phyloP scores from a whole-genome alignment of 2,888 invertebrate genomes.

The Tenthredo scrophulariae region DNA sequence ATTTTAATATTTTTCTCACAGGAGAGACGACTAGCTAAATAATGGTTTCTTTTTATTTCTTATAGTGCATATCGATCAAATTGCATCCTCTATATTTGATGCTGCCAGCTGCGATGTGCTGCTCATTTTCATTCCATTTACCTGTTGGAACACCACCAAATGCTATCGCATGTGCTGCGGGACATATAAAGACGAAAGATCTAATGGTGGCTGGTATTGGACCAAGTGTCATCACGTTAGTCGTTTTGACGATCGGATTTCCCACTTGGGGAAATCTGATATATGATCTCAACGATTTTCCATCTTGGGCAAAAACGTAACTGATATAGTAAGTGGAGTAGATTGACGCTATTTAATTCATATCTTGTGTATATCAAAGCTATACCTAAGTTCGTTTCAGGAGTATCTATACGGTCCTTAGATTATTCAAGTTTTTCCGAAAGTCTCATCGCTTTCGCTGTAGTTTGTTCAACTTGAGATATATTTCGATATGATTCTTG shows the following conservation, averaged over 20 bases:
- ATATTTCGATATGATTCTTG: neutral
- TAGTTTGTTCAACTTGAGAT: neutral
- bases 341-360: neutral
- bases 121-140: conserved; percentile 95
- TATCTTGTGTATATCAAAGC: neutral
- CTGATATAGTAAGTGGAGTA: neutral
- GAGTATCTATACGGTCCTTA: neutral
- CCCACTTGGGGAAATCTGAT: conserved; percentile 88
- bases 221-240: conserved; percentile 88
- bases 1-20: neutral
- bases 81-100: conserved; percentile 94
- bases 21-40: neutral
- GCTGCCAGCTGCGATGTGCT: conserved; percentile 92
- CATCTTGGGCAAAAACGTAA: conserved; percentile 80
- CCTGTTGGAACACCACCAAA: conserved; percentile 98
- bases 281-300: conserved; percentile 83
- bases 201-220: conserved; percentile 90
- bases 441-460: neutral
- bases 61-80: conserved; percentile 84
- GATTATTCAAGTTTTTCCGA: neutral
- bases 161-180: conserved; percentile 93
- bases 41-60: conserved; percentile 25
- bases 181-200: conserved; percentile 88
- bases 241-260: conserved; percentile 86
- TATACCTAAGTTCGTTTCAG: neutral